Evolutionary conservation across 37 sponge, comb jelly and placozoan species (phyloP).

Genomic region (Ianthella basta): DNA sequence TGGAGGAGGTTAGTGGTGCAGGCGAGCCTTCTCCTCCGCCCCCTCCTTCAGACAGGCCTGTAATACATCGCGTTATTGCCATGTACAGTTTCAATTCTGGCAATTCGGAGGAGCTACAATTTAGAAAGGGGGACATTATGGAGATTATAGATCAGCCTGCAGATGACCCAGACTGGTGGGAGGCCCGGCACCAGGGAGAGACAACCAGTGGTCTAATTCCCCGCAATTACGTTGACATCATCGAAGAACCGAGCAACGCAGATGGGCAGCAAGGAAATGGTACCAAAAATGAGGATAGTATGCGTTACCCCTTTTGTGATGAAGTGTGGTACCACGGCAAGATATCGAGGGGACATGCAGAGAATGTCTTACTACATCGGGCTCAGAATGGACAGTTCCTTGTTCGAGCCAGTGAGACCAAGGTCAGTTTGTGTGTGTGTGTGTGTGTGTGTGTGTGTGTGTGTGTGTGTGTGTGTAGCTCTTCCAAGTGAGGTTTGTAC

Average conservation of each 20-base stretch:
- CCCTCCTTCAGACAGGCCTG: slow-evolving; percentile 20
- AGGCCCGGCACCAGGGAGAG: slow-evolving; percentile 63
- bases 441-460: slow-evolving; percentile 21
- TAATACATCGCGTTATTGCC: slow-evolving; percentile 76
- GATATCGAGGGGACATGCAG: slow-evolving; percentile 76
- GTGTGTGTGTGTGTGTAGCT: background rate
- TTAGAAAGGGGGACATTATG: slow-evolving; percentile 79
- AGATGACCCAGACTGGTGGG: slow-evolving; percentile 95
- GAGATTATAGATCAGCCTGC: slow-evolving; percentile 83
- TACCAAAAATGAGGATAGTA: background rate
- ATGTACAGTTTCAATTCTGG: slow-evolving; percentile 82
- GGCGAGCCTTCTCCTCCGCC: slow-evolving; percentile 6
- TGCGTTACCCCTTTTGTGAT: slow-evolving; percentile 50
- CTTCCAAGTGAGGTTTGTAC: background rate
- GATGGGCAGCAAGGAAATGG: background rate
- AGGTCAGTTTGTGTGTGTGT: slow-evolving; percentile 62
- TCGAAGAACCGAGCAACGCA: slow-evolving; percentile 40
- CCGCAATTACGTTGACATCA: slow-evolving; percentile 84
- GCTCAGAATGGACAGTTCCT: slow-evolving; percentile 88
- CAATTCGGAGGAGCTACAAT: slow-evolving; percentile 81
- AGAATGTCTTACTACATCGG: slow-evolving; percentile 49
- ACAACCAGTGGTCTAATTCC: slow-evolving; percentile 78
- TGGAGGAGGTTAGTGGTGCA: slow-evolving; percentile 67
- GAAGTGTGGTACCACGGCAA: slow-evolving; percentile 86
- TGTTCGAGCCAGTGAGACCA: slow-evolving; percentile 88